phyloP scores from a whole-genome alignment of 2,797 vertebrate species.

The Acanthopagrus latus region DNA sequence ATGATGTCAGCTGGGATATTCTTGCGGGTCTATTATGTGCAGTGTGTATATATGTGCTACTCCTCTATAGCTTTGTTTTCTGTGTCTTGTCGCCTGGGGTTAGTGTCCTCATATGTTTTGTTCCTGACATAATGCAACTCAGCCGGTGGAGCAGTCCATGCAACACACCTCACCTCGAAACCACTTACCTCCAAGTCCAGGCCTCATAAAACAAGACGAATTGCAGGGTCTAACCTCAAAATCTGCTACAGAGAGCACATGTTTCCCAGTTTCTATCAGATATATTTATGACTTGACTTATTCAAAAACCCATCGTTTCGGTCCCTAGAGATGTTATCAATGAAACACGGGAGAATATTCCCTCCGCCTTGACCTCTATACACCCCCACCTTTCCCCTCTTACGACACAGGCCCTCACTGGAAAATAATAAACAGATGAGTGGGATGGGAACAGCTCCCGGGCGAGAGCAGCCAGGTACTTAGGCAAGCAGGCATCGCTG shows the following conservation, averaged over 20 bases:
- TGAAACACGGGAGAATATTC: slow-evolving; percentile 79
- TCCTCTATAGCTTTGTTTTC: slow-evolving; percentile 42
- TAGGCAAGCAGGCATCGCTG: slow-evolving; percentile 68
- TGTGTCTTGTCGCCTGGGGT: slow-evolving; percentile 31
- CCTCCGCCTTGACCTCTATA: slow-evolving; percentile 70
- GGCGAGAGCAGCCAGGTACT: slow-evolving; percentile 77
- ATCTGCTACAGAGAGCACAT: slow-evolving; percentile 9
- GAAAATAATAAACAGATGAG: slow-evolving; percentile 90
- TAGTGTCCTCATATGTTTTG: slow-evolving; percentile 34
- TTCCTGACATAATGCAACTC: slow-evolving; percentile 33
- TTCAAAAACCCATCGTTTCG: slow-evolving; percentile 46
- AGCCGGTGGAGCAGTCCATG: slow-evolving; percentile 16
- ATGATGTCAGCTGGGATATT: slow-evolving; percentile 41
- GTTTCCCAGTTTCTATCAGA: slow-evolving; percentile 44
- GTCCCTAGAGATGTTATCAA: slow-evolving; percentile 71
- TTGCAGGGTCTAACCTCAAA: slow-evolving; percentile 16
- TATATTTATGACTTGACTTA: slow-evolving; percentile 51
- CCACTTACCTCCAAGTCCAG: slow-evolving; percentile 23
- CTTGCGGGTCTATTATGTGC: slow-evolving; percentile 25
- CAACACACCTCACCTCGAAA: slow-evolving; percentile 14
- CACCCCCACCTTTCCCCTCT: slow-evolving; percentile 46
- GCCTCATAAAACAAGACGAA: background rate
- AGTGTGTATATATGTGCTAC: slow-evolving; percentile 6
- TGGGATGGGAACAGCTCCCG: slow-evolving; percentile 83
- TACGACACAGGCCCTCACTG: slow-evolving; percentile 84